Conservation (phyloP, 1,140 invertebrate genomes). For the Bombus polaris region DNA sequence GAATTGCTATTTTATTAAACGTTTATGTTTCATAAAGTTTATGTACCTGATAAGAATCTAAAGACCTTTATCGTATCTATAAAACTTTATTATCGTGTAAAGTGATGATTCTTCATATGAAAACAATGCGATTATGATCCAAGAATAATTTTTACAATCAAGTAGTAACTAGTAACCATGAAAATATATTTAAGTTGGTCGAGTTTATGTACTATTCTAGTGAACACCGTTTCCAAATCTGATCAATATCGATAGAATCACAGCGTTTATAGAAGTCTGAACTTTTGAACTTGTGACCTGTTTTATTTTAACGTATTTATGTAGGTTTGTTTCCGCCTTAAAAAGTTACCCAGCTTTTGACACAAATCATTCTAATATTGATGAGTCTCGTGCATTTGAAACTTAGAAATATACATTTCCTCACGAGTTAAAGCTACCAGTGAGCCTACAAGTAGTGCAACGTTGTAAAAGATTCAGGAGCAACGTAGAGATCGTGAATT, state of each 20-base stretch:
- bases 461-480: conserved; percentile 1
- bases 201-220: background rate
- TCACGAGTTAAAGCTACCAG: background rate
- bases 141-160: too few species aligned
- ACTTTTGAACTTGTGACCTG: conserved; percentile 74
- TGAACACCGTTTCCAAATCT: conserved; percentile 16
- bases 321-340: background rate
- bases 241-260: conserved; percentile 25
- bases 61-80: background rate
- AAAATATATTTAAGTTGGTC: conserved; percentile 11
- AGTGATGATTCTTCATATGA: too few species aligned
- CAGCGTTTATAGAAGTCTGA: conserved; percentile 55
- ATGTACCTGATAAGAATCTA: too few species aligned
- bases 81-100: background rate
- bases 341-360: conserved; percentile 27
- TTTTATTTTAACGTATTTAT: conserved; percentile 3
- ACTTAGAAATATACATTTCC: conserved; percentile 26
- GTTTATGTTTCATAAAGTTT: too few species aligned
- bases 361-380: conserved; percentile 47
- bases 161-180: background rate
- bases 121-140: too few species aligned
- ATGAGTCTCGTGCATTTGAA: conserved; percentile 8
- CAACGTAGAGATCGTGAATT: background rate
- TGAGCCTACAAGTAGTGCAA: too few species aligned
- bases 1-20: too few species aligned